Evolutionary conservation across 2,888 invertebrate species (phyloP), one percentile per base, ranked within the genome.

Genomic region (Sipha maydis): DNA sequence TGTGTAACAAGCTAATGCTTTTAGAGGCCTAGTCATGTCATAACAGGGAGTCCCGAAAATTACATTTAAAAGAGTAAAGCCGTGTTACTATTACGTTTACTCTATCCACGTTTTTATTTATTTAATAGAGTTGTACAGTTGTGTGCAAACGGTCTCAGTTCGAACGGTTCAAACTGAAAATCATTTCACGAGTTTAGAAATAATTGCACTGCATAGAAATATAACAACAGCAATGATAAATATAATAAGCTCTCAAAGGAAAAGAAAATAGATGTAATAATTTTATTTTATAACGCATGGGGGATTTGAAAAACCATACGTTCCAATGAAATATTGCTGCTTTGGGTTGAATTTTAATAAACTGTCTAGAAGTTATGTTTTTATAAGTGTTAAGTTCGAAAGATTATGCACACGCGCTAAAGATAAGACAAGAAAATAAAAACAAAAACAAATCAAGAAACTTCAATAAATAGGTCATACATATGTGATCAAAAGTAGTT

Each of bases 1-100:
- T 83, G 73, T 83, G 34, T 19, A 34, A 83, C 54, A 83, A 73
- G 54, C 34, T 34, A 34, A 83, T 73, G 83, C 54, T 83, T 73
- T 83, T 83, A 83, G n/a, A 19, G 73, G 54, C 3, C 5, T 17
- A n/a, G 8, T 4, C 73, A 31, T 73, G 54, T 17, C 56, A 61
- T 75, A 56, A 75, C 19, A 17, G 38, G 4, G 54, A 73, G 56
- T 75, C 34, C 11, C 11, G 7, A 38, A 56, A 38, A 56, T 56
- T n/a, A 19, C 31, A 21, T 75, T 28, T 3, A 54, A 83, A 73
- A 25, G 25, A 54, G 67, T 83, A 8, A 67, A 67, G 21, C 61
- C 61, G 61, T 61, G 61, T 61, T 21, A 61, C 41, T 67, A 11
- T 80, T 3, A 80, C 28, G 67, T 67, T 31, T 41, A 75, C 25